A percentile compares a stretch with the other conserved stretches of the same genome.
Evolutionary conservation across 53 echinoderm and acorn worm species (phyloP).

Genomic region (Temnopleurus reevesii): DNA sequence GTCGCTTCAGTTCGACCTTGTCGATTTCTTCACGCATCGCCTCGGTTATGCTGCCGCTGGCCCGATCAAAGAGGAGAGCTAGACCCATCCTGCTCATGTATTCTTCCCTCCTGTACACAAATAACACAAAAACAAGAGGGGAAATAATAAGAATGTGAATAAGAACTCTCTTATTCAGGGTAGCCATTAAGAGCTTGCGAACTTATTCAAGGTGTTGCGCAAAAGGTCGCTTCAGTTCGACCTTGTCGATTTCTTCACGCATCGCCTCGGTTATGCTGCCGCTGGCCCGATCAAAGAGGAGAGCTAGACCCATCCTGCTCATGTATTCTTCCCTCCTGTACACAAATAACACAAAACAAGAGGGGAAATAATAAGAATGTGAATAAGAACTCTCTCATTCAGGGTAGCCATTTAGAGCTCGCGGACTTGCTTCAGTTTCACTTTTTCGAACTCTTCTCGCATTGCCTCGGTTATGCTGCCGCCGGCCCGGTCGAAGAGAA

Average conservation of each 20-base stretch:
- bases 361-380: too few species aligned
- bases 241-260: conserved; percentile 46
- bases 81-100: conserved; percentile 58
- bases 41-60: conserved; percentile 62
- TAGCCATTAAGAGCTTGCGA: conserved; percentile 51
- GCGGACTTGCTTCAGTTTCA: too few species aligned
- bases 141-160: too few species aligned
- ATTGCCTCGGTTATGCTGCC: too few species aligned
- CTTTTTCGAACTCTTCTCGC: too few species aligned
- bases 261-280: conserved; percentile 61
- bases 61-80: conserved; percentile 32
- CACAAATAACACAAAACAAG: too few species aligned
- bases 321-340: conserved; percentile 74
- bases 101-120: conserved; percentile 72
- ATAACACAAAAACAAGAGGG: too few species aligned
- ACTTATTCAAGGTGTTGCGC: conserved; percentile 53
- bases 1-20: conserved; percentile 4
- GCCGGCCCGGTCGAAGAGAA: too few species aligned
- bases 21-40: conserved; percentile 58
- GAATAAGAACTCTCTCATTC: too few species aligned
- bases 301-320: conserved; percentile 18
- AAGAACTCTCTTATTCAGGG: too few species aligned
- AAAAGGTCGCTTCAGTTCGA: conserved; percentile 18
- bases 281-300: conserved; percentile 56
- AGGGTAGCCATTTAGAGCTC: too few species aligned